Evolutionary conservation across 2,888 invertebrate species (phyloP), one percentile per base, ranked within the genome.

Genomic region (Sepiola atlantica): DNA sequence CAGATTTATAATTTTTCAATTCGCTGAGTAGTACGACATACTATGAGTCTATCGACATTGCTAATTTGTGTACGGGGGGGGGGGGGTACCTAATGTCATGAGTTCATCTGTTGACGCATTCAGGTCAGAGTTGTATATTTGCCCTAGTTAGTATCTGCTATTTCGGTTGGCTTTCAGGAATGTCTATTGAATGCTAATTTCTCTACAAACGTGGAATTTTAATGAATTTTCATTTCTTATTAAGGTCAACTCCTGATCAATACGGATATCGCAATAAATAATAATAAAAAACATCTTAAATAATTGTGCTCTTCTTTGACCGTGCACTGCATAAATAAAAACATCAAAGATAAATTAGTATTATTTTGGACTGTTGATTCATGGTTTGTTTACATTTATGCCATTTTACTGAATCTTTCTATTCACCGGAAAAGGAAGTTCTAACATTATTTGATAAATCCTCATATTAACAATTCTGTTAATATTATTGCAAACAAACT

Each of bases 61-160:
- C 4, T 45, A 45, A 45, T 45, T 45, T 45, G 45, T 45, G 45
- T 45, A 32, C 16, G 10, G 12, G 28, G 28, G 10, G 28, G 61
- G 6, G n/a, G 28, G n/a, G 1, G 14, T n/a, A n/a, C 77, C 77
- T 77, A n/a, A n/a, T 77, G 32, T 32, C 32, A 32, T 77, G n/a
- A 77, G 77, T 77, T 77, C 32, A 77, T 32, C 14, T 77, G n/a
- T 77, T n/a, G 77, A 32, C 32, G 77, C 77, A 77, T 77, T 77
- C 77, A 77, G 77, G 77, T 77, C 77, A 77, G 77, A n/a, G 32
- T 77, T 77, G 77, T 77, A 77, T 77, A 77, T n/a, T 32, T 77
- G 77, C n/a, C 77, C 77, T 77, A 77, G 77, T 77, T 77, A 77
- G n/a, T 32, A 77, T 18, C n/a, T 77, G n/a, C 77, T 77, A 77